phyloP scores from a whole-genome alignment of 2,113 vertebrate species.

The Ctenodactylus gundi region DNA sequence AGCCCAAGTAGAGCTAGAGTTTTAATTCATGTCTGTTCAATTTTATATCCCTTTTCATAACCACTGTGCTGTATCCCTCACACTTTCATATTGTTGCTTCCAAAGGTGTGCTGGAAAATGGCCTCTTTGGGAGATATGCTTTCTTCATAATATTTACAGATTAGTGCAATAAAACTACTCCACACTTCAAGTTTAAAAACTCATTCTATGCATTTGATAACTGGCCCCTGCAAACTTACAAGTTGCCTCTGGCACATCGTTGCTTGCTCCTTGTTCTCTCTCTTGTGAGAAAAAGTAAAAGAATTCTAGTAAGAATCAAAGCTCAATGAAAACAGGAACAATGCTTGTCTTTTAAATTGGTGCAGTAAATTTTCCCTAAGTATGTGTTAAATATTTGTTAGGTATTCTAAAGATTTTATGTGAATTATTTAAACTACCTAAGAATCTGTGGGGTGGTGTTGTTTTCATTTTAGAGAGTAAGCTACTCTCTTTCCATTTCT shows the following conservation, averaged over 20 bases:
- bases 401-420: background rate
- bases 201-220: background rate
- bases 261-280: background rate
- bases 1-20: background rate
- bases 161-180: background rate
- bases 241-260: background rate
- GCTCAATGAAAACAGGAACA: background rate
- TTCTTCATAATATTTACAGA: background rate
- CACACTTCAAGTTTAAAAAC: slow-evolving; percentile 5
- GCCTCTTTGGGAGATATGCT: background rate
- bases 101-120: background rate
- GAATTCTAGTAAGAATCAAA: background rate
- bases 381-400: background rate
- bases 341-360: background rate
- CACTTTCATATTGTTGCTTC: background rate
- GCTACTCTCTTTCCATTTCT: background rate
- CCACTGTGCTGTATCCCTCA: background rate
- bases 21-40: background rate
- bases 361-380: background rate
- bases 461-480: background rate
- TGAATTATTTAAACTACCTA: background rate
- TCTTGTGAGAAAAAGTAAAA: background rate
- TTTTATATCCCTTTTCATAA: background rate
- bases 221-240: background rate
- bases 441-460: background rate